Base-by-base conservation (phyloP, 1,140 invertebrate species). In the Drosophila malerkotliana region DNA sequence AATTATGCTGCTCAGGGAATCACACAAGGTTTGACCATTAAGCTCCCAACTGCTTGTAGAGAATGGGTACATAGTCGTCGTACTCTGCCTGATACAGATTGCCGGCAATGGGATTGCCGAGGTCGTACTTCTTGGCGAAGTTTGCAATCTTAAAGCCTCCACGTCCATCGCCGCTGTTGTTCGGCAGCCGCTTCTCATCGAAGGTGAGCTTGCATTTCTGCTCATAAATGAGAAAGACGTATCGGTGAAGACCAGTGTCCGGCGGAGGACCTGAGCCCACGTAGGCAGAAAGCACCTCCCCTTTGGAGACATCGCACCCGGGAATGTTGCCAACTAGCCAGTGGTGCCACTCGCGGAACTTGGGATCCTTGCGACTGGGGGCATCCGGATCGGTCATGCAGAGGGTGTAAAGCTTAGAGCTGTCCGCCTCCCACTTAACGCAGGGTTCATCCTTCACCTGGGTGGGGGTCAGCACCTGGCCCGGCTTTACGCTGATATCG, bases 301-400 rank as follows among this genome's bases (percentile, higher is more conserved):
- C 98, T 51, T 94, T 93, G 0, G 89, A 77, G 0, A 99, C 91
- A 41, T 97, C 93, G 61, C 91, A 92, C 18, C 96, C 97, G 10
- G 97, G 97, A 84, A 99, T 97, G 85, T 99, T 99, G 3, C 94
- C 96, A 0, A 99, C 96, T 2, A 98, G 91, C 97, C 98, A 99
- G 91, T 98, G 98, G 87, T 97, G 96, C 96, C 96, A 98, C 92
- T 98, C 97, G 12, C 97, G 93, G 83, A 94, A 96, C 48, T 94
- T 96, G 0, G 95, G 96, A 53, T 96, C 94, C 9, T 94, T 92
- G 4, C 97, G 94, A 80, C 95, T 97, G 12, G 98, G 97, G 7
- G 91, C 91, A 71, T 92, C 91, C 2, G 91, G 91, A 60, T 92
- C 91, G 94, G 90, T 92, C 91, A 97, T 96, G 76, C 94, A 95